Percentiles rank a stretch among this genome's conserved stretches.
phyloP scores from a whole-genome alignment of 1,140 invertebrate genomes.

The Drosophila auraria region DNA sequence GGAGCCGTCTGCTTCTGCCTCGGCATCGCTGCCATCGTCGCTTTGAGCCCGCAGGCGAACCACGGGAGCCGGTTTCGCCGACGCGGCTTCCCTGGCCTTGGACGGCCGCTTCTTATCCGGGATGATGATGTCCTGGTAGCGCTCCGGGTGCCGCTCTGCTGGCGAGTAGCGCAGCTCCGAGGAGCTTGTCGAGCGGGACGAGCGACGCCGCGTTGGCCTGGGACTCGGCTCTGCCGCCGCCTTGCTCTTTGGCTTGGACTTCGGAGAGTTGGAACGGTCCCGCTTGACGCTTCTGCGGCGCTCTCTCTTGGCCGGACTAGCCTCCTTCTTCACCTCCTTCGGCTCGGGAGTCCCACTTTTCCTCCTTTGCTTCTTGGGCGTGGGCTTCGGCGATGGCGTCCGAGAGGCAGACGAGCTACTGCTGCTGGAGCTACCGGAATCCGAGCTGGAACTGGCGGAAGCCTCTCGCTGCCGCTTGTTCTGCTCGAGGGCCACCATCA shows the following conservation, averaged over 20 bases:
- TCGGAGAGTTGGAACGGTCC: conserved; percentile 50
- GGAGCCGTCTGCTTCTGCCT: conserved; percentile 43
- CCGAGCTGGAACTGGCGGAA: conserved; percentile 58
- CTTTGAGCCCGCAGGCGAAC: conserved; percentile 88
- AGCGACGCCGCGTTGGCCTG: conserved; percentile 41
- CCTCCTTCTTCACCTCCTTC: conserved; percentile 42
- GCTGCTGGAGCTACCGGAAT: conserved; percentile 53
- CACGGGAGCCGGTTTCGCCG: conserved; percentile 85
- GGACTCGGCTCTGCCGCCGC: conserved; percentile 55
- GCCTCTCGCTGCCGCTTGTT: conserved; percentile 59
- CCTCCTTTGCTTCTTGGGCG: conserved; percentile 51
- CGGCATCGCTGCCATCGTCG: conserved; percentile 87
- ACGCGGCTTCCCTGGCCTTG: conserved; percentile 24
- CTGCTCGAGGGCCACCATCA: conserved; percentile 69
- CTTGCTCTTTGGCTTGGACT: conserved; percentile 47
- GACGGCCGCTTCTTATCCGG: conserved; percentile 80
- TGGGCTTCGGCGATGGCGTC: conserved; percentile 56
- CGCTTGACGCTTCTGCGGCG: conserved; percentile 33
- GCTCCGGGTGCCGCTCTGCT: conserved; percentile 87
- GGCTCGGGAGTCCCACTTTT: conserved; percentile 53
- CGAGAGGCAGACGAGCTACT: conserved; percentile 35
- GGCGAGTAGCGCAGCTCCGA: conserved; percentile 88
- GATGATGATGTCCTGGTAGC: conserved; percentile 87
- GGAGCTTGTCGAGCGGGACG: conserved; percentile 51
- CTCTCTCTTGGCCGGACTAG: conserved; percentile 43